Evolutionary conservation across 2,797 vertebrate genomes (phyloP).

Genomic region (Apodemus agrarius): DNA sequence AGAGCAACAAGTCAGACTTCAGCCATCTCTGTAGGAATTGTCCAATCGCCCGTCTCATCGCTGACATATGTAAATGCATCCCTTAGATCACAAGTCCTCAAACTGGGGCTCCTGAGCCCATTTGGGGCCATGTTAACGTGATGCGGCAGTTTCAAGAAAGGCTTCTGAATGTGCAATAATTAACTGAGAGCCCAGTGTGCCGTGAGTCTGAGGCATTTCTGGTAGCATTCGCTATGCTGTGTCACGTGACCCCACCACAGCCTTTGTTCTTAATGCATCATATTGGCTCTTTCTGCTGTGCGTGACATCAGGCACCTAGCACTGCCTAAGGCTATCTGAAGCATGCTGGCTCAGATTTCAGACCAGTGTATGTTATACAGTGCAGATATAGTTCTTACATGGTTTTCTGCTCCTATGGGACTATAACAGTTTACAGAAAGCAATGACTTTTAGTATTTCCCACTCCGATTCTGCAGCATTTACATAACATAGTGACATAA

Average conservation of each 20-base stretch:
- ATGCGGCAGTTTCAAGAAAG: neutral
- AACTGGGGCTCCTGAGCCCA: neutral
- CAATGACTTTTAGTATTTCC: neutral
- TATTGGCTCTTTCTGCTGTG: neutral
- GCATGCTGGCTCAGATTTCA: neutral
- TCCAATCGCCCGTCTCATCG: slow-evolving; percentile 47
- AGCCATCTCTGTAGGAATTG: slow-evolving; percentile 4
- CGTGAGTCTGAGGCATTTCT: neutral
- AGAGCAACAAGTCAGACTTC: slow-evolving; percentile 33
- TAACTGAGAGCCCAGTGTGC: neutral
- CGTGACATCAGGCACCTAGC: neutral
- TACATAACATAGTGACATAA: neutral
- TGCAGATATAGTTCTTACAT: neutral
- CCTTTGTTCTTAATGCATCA: neutral
- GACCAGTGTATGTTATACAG: neutral
- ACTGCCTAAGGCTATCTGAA: neutral
- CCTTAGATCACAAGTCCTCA: neutral
- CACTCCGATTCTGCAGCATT: neutral
- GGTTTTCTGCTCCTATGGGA: neutral
- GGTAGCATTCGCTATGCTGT: neutral
- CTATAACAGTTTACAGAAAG: neutral
- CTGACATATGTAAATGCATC: slow-evolving; percentile 30
- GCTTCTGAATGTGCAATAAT: neutral
- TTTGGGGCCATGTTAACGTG: neutral
- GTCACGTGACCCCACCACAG: neutral